These are phyloP conservation scores for Passer domesticus DNA, from an alignment of 2,113 vertebrate genomes.

Conservation along the genomic window DNA sequence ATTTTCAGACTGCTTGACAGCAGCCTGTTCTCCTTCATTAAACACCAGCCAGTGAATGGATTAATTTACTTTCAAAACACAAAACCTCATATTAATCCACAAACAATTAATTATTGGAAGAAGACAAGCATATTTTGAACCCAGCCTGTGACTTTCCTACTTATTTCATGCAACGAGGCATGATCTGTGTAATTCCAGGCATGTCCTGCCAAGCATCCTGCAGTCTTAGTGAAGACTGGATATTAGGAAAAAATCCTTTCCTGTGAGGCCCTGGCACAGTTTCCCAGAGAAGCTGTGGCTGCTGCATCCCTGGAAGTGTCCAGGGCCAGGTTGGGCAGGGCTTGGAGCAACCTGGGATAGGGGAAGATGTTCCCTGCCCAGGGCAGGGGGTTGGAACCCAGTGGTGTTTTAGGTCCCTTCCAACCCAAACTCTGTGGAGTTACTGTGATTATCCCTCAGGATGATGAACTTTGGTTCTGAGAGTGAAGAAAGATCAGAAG, in stretches of 20 bases:
- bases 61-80: conserved; percentile 49
- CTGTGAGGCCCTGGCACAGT: background rate
- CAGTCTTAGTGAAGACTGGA: background rate
- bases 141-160: background rate
- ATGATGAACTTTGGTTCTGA: background rate
- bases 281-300: background rate
- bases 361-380: background rate
- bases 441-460: background rate
- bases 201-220: background rate
- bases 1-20: conserved; percentile 46
- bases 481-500: background rate
- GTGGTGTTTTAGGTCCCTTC: background rate
- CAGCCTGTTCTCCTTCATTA: conserved; percentile 45
- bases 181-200: background rate
- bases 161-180: background rate
- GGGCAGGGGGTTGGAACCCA: background rate
- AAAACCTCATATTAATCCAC: conserved; percentile 28
- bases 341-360: background rate
- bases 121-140: conserved; percentile 43
- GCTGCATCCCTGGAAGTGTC: background rate
- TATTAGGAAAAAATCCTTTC: background rate
- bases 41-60: background rate
- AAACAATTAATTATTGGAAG: conserved; percentile 49
- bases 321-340: rapidly evolving
- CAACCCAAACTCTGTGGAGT: background rate